Evolutionary conservation across 2,797 vertebrate genomes (phyloP).

Genomic region (Spatula clypeata): DNA sequence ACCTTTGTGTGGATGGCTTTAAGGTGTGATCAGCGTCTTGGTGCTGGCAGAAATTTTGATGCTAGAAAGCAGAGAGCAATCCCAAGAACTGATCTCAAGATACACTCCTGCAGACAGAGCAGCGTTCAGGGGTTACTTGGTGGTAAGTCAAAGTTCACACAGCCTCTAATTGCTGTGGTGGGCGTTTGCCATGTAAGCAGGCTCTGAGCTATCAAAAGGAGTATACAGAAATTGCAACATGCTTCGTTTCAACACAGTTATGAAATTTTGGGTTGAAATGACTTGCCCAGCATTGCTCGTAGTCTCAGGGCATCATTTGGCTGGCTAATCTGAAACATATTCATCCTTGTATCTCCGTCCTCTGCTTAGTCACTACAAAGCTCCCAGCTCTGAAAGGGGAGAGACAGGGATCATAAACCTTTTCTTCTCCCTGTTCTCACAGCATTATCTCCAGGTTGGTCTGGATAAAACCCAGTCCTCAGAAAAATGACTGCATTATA

Average conservation of each 20-base stretch:
- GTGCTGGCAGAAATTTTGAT: background rate
- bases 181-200: background rate
- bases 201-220: background rate
- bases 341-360: background rate
- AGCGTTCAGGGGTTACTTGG: rapidly evolving
- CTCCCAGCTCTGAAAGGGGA: background rate
- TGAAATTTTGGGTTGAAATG: background rate
- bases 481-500: background rate
- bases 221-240: slow-evolving; percentile 15
- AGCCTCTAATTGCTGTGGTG: background rate
- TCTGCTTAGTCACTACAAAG: background rate
- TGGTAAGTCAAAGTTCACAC: background rate
- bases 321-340: background rate
- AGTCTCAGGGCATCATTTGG: background rate
- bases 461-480: background rate
- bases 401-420: background rate
- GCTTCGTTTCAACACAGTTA: background rate
- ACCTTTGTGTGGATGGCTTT: background rate
- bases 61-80: slow-evolving; percentile 2
- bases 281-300: background rate
- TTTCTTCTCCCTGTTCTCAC: background rate
- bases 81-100: rapidly evolving
- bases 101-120: background rate
- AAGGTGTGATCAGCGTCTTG: slow-evolving; percentile 34
- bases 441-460: background rate